These are phyloP conservation scores for Gryllus longicercus DNA, from an alignment of 2,888 invertebrate genomes.

Conservation along the genomic window DNA sequence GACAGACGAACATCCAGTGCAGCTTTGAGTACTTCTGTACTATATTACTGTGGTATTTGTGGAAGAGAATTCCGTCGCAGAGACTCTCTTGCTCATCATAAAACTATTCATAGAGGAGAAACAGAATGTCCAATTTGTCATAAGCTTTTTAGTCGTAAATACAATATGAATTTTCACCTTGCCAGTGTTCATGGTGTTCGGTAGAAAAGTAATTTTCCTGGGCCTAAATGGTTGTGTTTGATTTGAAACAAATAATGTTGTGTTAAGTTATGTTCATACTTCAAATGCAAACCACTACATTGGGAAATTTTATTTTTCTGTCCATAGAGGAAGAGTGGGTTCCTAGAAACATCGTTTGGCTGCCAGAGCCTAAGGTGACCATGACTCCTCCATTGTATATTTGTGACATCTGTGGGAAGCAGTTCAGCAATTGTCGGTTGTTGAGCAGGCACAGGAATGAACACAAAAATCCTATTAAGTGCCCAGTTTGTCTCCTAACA, in stretches of 20 bases:
- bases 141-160: slow-evolving; percentile 55
- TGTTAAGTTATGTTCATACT: no score
- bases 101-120: slow-evolving; percentile 61
- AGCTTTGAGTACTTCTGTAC: not conserved
- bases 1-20: not conserved
- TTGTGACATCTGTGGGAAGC: slow-evolving; percentile 46
- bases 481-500: slow-evolving; percentile 44
- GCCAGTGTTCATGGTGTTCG: slow-evolving; percentile 25
- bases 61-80: slow-evolving; percentile 61
- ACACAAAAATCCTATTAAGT: slow-evolving; percentile 49
- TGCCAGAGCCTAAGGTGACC: slow-evolving; percentile 42
- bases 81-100: slow-evolving; percentile 59
- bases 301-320: slow-evolving; percentile 4
- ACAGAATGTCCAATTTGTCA: slow-evolving; percentile 62
- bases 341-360: slow-evolving; percentile 35
- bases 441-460: slow-evolving; percentile 49
- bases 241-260: no score
- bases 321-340: not conserved
- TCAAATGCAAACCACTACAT: not conserved
- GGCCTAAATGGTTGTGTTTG: no score
- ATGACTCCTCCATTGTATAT: no score
- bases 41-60: slow-evolving; percentile 53
- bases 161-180: slow-evolving; percentile 40
- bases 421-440: slow-evolving; percentile 48
- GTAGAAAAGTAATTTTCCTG: no score